Percentiles rank a stretch among this genome's conserved stretches.
Conservation (phyloP, 2,888 invertebrate genomes). For the Chloromyia formosa region DNA sequence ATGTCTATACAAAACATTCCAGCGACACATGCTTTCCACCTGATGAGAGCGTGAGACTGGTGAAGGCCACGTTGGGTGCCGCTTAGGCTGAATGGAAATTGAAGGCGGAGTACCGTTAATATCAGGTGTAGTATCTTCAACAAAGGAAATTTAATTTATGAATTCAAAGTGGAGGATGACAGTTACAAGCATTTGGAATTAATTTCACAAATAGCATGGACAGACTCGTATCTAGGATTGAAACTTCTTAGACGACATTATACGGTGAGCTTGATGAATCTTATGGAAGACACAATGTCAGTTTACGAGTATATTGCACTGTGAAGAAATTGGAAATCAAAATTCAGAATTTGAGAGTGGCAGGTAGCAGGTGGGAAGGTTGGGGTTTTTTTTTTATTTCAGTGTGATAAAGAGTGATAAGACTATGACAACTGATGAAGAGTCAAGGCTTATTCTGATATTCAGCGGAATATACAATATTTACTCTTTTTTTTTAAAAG, state of each 20-base stretch:
- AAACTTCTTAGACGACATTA: not conserved
- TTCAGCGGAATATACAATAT: no score
- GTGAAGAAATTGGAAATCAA: no score
- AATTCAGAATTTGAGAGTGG: no score
- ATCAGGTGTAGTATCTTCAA: constrained; percentile 21
- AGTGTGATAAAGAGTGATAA: no score
- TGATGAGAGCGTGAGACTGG: not conserved
- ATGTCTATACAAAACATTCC: constrained; percentile 17
- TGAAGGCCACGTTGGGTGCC: no score
- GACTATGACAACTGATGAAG: no score
- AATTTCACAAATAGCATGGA: constrained; percentile 11
- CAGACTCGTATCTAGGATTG: not conserved
- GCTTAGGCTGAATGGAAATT: no score
- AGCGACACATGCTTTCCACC: constrained; percentile 24
- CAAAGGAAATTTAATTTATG: constrained; percentile 42
- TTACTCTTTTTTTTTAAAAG: no score
- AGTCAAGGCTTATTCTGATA: no score
- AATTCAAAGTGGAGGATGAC: not conserved
- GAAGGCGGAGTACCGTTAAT: constrained; percentile 6
- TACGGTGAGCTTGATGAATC: not conserved
- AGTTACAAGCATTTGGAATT: constrained; percentile 34
- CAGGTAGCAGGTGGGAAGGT: no score
- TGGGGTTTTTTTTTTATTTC: no score
- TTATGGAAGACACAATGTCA: not conserved
- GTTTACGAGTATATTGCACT: not conserved